These are phyloP conservation scores for Athetis lepigone DNA, from an alignment of 2,888 invertebrate genomes.

Conservation along the genomic window DNA sequence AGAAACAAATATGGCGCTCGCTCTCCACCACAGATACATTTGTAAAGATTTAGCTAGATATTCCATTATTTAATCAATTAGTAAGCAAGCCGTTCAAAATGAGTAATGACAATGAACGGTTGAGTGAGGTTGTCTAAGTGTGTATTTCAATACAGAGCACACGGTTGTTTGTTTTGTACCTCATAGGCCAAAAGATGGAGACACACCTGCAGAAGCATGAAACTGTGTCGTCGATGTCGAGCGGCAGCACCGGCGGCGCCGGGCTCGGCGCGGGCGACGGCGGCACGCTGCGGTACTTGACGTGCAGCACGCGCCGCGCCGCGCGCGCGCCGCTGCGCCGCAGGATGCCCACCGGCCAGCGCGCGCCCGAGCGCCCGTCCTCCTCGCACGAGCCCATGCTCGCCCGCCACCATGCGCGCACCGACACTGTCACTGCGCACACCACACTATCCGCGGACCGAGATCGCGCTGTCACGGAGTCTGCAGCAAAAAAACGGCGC, in stretches of 20 bases:
- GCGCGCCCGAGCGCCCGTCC: constrained; percentile 62
- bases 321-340: constrained; percentile 82
- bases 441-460: constrained; percentile 4
- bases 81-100: neutral
- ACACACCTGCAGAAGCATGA: constrained; percentile 95
- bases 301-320: constrained; percentile 81
- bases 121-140: neutral
- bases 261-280: constrained; percentile 67
- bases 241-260: constrained; percentile 79
- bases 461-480: constrained; percentile 14
- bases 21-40: constrained; percentile 25
- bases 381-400: constrained; percentile 68
- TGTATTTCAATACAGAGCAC: constrained; percentile 22
- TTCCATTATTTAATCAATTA: neutral
- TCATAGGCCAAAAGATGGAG: constrained; percentile 44
- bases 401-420: constrained; percentile 70
- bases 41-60: constrained; percentile 11
- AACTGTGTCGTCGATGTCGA: constrained; percentile 93
- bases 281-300: constrained; percentile 83
- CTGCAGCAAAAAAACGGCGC: constrained; percentile 70
- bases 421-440: constrained; percentile 42
- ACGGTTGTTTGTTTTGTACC: constrained; percentile 36
- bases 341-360: constrained; percentile 82
- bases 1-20: constrained; percentile 58
- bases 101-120: neutral